Evolutionary conservation across 2,113 vertebrate genomes (phyloP), one percentile per base, ranked within the genome.

Genomic region (Hydrochoerus hydrochaeris): DNA sequence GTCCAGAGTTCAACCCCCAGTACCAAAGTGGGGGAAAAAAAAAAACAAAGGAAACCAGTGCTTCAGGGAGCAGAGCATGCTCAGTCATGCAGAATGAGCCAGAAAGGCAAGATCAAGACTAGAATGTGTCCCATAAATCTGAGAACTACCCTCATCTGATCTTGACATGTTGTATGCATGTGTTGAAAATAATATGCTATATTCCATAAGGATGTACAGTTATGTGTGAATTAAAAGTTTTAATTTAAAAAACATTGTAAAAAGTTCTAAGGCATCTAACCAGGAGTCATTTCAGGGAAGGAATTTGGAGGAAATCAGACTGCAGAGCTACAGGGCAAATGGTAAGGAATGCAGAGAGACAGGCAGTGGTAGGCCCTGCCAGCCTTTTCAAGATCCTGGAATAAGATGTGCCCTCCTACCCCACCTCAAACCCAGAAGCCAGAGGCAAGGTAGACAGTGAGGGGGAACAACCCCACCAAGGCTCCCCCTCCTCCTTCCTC

Each of bases 21-120:
- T 49, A 78, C 14, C 6, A 0, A 28, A 49, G 26, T 3, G 75
- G 28, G 1, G n/a, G n/a, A n/a, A n/a, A n/a, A 14, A 32, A 41
- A n/a, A 20, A 91, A 17, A 52, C 78, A 30, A 16, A 7, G 54
- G 63, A 57, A 38, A 54, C 22, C 4, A 30, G 44, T 0, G 3
- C 52, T 77, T 83, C 28, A 16, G 3, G 10, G 58, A 77, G 7
- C n/a, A 52, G 57, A 46, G n/a, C 16, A 0, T 3, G 2, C 41
- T 63, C 52, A 28, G 0, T 28, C 2, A 1, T 2, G 60, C 24
- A 28, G 1, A 41, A 60, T 1, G 0, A 19, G 20, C 60, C n/a
- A 7, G n/a, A 63, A 92, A 63, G 46, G 46, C 85, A 54, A 35
- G 41, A 3, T 20, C 26, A 84, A 44, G 26, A 80, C 20, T 3